Evolutionary conservation across 2,113 vertebrate species (phyloP).

Genomic region (Neopipo cinnamomea): DNA sequence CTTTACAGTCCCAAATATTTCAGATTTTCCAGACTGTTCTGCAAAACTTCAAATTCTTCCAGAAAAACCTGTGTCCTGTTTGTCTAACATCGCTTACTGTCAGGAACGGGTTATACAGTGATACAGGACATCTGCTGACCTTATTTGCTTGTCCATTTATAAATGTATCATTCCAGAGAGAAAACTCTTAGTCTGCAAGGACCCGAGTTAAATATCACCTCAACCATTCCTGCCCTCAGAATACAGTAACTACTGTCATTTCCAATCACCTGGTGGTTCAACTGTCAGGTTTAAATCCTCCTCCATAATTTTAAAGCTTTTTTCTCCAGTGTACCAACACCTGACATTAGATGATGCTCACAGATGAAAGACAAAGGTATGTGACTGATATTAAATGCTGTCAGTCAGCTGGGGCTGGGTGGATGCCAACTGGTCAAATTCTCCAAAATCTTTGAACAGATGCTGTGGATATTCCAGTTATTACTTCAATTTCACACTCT

Average conservation of each 20-base stretch:
- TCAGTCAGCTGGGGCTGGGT: constrained; percentile 21
- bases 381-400: constrained; percentile 46
- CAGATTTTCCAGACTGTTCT: background rate
- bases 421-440: constrained; percentile 28
- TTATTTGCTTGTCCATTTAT: background rate
- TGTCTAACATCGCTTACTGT: background rate
- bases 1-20: background rate
- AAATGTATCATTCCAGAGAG: background rate
- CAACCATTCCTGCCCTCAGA: background rate
- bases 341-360: background rate
- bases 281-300: constrained; percentile 20
- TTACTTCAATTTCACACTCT: constrained; percentile 64
- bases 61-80: background rate
- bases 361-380: constrained; percentile 33
- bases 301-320: constrained; percentile 47
- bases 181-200: background rate
- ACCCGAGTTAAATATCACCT: background rate
- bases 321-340: background rate
- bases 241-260: background rate
- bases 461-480: constrained; percentile 57
- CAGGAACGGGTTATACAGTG: background rate
- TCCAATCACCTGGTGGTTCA: background rate
- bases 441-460: constrained; percentile 47
- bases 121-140: background rate
- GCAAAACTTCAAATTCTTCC: background rate